Evolutionary conservation across 2,888 invertebrate genomes (phyloP), one percentile per base, ranked within the genome.

Genomic region (Pteria penguin): DNA sequence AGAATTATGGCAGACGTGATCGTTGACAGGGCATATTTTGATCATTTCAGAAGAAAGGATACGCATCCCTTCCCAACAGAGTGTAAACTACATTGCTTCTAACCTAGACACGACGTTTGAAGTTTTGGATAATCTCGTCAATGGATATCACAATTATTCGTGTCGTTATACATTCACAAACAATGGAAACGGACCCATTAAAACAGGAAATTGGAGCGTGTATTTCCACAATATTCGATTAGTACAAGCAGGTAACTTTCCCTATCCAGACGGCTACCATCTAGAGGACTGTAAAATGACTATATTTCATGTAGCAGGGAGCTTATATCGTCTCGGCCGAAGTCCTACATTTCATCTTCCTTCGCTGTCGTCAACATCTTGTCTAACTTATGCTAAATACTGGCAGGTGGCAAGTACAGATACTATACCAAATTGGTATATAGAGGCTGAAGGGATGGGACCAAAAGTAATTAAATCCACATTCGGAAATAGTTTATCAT

Each of bases 161-260:
- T 57, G 62, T 22, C 31, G 27, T 0, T n/a, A 63, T 18, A 52
- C 26, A 1, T 52, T 72, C 1, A 69, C 14, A 4, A 88, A 89
- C 68, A 74, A 36, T 2, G 86, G 87, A 4, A 52, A 57, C n/a
- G 32, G 52, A 4, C 29, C 76, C 1, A 72, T 89, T 1, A 57
- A 69, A 4, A 58, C 69, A 1, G 87, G 86, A 18, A 82, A 81
- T 62, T 89, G 88, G 89, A 82, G 74, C n/a, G 80, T 89, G 11
- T 87, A 87, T 61, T 84, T 87, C 31, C 82, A 83, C 72, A 79
- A 80, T 66, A 76, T 80, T 4, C 66, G 74, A 2, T 66, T 68
- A n/a, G 74, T 84, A 22, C 73, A 76, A 8, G 60, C 36, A 5
- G 8, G 66, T 18, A 27, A 61, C 0, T 74, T 14, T 31, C 70